Evolutionary conservation across 2,888 invertebrate species (phyloP), one percentile per base, ranked within the genome.

Genomic region (Dynastes hyllus): DNA sequence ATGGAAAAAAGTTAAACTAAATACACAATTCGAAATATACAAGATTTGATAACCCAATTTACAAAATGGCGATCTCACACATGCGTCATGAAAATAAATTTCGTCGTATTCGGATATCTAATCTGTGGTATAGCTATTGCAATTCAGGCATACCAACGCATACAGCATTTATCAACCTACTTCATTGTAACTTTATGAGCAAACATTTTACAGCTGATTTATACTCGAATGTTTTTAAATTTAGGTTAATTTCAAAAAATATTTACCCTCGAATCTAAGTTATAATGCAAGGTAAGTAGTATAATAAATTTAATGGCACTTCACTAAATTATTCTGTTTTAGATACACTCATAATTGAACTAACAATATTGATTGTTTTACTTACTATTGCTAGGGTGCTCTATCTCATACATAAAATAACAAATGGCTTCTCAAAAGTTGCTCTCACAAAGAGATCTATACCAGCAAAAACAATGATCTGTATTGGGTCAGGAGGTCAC

Each of bases 401-500:
- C 2, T 89, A 85, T 80, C 70, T 89, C 75, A 83, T 88, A 37
- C 87, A 88, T 81, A 88, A 88, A 85, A 86, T 88, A 78, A 87
- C 87, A n/a, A 88, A 87, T 32, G 88, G 88, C 1, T 83, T 85
- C 66, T 86, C 85, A 27, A 86, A 85, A 82, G 78, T 81, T 78
- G 78, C 85, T n/a, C 65, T 83, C 29, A 82, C 80, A 51, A 86
- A 84, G 81, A 80, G 87, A 79, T 83, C 71, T 16, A 78, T 40
- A 50, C 85, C 88, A 27, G 87, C 86, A 77, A 88, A 85, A 84
- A 93, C 93, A 5, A 84, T 94, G 78, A 90, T 94, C 82, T 93
- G 95, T 82, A 92, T 95, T 79, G 95, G 95, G 55, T 94, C 95
- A 82, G 97, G 97, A 78, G 97, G 97, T 0, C 99, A 99, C 87